phyloP scores from a whole-genome alignment of 1,140 invertebrate genomes.

The Drosophila sulfurigaster region DNA sequence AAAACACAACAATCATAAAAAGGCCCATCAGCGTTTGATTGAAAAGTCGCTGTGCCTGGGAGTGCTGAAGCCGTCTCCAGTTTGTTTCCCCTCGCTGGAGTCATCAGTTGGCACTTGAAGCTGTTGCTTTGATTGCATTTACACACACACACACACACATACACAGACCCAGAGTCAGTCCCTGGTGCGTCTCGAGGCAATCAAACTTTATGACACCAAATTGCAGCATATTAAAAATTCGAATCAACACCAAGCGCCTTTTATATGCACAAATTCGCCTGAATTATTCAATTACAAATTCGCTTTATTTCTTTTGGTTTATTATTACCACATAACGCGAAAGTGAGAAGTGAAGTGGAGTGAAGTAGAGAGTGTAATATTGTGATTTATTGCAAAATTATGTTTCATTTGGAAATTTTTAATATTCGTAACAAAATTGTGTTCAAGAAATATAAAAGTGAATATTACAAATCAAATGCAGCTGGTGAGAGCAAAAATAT shows the following conservation, averaged over 20 bases:
- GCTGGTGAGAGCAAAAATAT: background rate
- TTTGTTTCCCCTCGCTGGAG: constrained; percentile 17
- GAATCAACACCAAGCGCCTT: constrained; percentile 57
- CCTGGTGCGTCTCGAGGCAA: constrained; percentile 16
- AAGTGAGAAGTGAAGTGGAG: background rate
- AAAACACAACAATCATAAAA: constrained; percentile 70
- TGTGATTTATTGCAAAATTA: constrained; percentile 8
- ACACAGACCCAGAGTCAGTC: background rate
- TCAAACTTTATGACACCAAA: constrained; percentile 58
- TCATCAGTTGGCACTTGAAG: constrained; percentile 60
- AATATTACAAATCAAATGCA: background rate
- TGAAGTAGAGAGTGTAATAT: background rate
- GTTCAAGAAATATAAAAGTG: background rate
- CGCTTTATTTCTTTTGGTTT: constrained; percentile 16
- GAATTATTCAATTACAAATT: constrained; percentile 69
- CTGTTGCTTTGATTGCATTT: constrained; percentile 75
- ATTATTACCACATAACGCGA: constrained; percentile 60
- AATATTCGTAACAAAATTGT: constrained; percentile 1
- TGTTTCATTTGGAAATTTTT: constrained; percentile 2
- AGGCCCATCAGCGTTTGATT: constrained; percentile 78
- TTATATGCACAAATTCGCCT: constrained; percentile 34
- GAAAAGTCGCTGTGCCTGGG: constrained; percentile 57
- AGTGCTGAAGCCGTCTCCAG: constrained; percentile 12
- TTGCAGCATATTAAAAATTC: constrained; percentile 68
- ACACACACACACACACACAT: constrained; percentile 1